Evolutionary conservation across 2,888 invertebrate genomes (phyloP).

Genomic region (Mimumesa dahlbomi): DNA sequence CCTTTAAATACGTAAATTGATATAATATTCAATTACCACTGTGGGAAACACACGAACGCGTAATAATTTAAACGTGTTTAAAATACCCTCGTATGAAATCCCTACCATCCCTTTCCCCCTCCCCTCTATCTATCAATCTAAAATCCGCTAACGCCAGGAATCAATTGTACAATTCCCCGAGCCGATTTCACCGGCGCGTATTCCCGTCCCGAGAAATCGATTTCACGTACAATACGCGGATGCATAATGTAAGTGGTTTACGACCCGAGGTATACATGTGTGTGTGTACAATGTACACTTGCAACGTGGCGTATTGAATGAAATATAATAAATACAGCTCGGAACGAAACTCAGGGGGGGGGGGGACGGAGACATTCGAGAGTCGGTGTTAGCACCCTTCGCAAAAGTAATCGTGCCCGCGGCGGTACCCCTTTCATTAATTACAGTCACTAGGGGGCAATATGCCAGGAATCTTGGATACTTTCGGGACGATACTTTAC

Average conservation of each 20-base stretch:
- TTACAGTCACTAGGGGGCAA: slow-evolving; percentile 69
- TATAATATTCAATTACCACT: too few species aligned
- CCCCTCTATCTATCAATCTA: too few species aligned
- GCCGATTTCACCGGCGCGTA: slow-evolving; percentile 31
- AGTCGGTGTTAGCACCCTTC: slow-evolving; percentile 55
- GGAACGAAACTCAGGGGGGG: slow-evolving; percentile 15
- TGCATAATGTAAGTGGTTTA: slow-evolving; percentile 50
- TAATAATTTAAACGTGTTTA: too few species aligned
- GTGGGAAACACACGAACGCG: too few species aligned
- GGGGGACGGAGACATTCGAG: slow-evolving; percentile 6
- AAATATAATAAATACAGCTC: slow-evolving; percentile 61
- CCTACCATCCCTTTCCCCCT: too few species aligned
- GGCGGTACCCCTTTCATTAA: slow-evolving; percentile 70
- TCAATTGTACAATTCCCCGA: slow-evolving; percentile 14
- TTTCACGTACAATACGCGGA: slow-evolving; percentile 33
- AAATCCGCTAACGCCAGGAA: not conserved
- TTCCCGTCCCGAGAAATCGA: slow-evolving; percentile 42
- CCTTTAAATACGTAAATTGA: too few species aligned
- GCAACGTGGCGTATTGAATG: slow-evolving; percentile 36
- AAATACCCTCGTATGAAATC: too few species aligned
- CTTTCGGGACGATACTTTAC: slow-evolving; percentile 57
- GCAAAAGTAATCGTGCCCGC: slow-evolving; percentile 51
- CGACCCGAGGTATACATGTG: slow-evolving; percentile 8
- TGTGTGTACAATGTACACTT: too few species aligned
- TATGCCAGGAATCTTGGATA: slow-evolving; percentile 65